A percentile compares a stretch with the other conserved stretches of the same genome.
phyloP scores from a whole-genome alignment of 2,888 invertebrate genomes.

The Oegoconia quadripuncta region DNA sequence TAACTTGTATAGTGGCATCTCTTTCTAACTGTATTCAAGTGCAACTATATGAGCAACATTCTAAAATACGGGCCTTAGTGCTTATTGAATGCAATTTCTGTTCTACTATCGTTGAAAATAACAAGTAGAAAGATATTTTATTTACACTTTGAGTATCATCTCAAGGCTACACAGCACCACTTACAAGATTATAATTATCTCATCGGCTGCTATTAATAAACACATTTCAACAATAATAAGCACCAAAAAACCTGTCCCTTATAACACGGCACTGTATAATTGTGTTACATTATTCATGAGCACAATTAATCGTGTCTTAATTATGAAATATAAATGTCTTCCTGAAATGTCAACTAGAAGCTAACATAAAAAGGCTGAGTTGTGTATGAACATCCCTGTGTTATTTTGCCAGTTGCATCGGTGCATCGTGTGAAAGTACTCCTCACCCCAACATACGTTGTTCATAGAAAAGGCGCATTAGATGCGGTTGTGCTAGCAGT shows the following conservation, averaged over 20 bases:
- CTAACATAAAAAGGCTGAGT: neutral
- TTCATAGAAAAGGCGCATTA: constrained; percentile 56
- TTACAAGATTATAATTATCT: no score
- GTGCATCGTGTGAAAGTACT: constrained; percentile 66
- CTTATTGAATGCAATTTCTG: no score
- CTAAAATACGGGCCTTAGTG: no score
- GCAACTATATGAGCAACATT: no score
- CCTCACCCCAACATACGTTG: constrained; percentile 57
- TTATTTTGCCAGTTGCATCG: constrained; percentile 28
- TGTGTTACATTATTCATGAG: neutral
- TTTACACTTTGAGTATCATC: no score
- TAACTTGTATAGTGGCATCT: no score
- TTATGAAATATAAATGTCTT: neutral
- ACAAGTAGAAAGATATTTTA: no score
- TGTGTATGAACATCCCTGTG: constrained; percentile 5
- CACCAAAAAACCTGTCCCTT: neutral
- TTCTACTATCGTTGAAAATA: no score
- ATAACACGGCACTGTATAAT: neutral
- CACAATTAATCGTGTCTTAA: neutral
- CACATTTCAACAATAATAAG: neutral
- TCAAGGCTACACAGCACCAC: no score
- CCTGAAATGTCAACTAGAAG: neutral
- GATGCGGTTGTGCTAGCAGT: constrained; percentile 33
- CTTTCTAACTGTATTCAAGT: no score
- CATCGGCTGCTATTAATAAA: no score